These are phyloP conservation scores for Labeo rohita DNA, from an alignment of 2,113 vertebrate genomes.

Conservation along the genomic window DNA sequence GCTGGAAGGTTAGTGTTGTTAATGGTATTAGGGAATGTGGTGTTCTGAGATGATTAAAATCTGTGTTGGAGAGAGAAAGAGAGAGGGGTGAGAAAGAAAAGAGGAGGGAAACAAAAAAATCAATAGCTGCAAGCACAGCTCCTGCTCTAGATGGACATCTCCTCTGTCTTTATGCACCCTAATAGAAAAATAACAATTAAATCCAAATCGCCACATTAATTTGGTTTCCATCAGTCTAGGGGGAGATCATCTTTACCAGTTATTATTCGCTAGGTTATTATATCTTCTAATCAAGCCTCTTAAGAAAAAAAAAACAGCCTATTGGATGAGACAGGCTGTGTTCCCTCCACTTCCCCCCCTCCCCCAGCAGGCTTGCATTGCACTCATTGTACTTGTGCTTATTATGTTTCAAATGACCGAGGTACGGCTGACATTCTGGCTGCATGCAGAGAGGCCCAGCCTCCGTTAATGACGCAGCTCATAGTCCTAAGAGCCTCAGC, in stretches of 20 bases:
- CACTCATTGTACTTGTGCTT: slow-evolving; percentile 99
- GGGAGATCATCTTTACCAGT: slow-evolving; percentile 83
- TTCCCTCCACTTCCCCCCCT: slow-evolving; percentile 83
- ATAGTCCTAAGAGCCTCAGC: slow-evolving; percentile 77
- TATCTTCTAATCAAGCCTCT: slow-evolving; percentile 90
- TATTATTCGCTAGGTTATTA: slow-evolving; percentile 90
- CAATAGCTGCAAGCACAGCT: slow-evolving; percentile 95
- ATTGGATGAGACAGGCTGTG: slow-evolving; percentile 70
- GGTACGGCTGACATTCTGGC: slow-evolving; percentile 96
- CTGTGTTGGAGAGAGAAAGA: slow-evolving; percentile 81
- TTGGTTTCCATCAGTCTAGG: slow-evolving; percentile 89
- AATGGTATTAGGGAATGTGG: slow-evolving; percentile 93
- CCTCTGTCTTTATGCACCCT: slow-evolving; percentile 81
- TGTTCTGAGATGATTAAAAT: slow-evolving; percentile 91
- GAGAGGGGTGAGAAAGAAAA: slow-evolving; percentile 22
- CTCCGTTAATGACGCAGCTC: slow-evolving; percentile 94
- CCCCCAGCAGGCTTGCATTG: slow-evolving; percentile 85
- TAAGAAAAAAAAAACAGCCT: slow-evolving; percentile 61
- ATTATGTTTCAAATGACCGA: slow-evolving; percentile 99
- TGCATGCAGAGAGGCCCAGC: slow-evolving; percentile 89
- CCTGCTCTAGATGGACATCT: slow-evolving; percentile 85
- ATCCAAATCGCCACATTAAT: slow-evolving; percentile 91
- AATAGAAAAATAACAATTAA: slow-evolving; percentile 94
- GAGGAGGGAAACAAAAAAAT: slow-evolving; percentile 78
- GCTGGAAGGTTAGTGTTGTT: slow-evolving; percentile 93